Percentiles rank a stretch among this genome's conserved stretches.
phyloP scores from a whole-genome alignment of 2,888 invertebrate genomes.

The Callinectes sapidus region DNA sequence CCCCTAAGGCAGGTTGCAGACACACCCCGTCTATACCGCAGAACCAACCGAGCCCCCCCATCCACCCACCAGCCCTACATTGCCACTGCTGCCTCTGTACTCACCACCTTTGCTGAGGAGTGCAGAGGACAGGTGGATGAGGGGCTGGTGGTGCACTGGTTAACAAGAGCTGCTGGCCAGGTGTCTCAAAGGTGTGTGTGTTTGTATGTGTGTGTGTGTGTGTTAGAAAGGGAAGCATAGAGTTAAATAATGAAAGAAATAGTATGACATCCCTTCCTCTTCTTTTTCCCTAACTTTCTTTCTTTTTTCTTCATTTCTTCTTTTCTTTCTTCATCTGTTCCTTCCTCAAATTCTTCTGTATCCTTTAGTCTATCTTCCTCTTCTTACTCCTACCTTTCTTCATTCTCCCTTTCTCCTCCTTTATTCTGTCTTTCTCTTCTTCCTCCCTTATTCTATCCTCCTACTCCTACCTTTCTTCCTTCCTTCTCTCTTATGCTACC shows the following conservation, averaged over 20 bases:
- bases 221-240: too few relatives aligned
- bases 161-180: slow-evolving; percentile 17
- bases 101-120: slow-evolving; percentile 41
- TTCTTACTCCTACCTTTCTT: too few relatives aligned
- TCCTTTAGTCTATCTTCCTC: not conserved
- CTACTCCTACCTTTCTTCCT: not conserved
- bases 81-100: slow-evolving; percentile 50
- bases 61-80: slow-evolving; percentile 69
- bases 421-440: not conserved
- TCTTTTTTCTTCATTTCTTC: not conserved
- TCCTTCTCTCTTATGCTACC: not conserved
- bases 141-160: slow-evolving; percentile 44
- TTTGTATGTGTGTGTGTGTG: too few relatives aligned
- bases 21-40: slow-evolving; percentile 89
- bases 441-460: not conserved
- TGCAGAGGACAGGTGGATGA: slow-evolving; percentile 47
- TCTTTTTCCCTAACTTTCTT: not conserved
- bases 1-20: slow-evolving; percentile 83
- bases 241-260: not conserved
- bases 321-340: not conserved
- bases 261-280: not conserved
- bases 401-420: not conserved
- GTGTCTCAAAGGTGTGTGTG: not conserved
- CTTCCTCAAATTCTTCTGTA: not conserved
- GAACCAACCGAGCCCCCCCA: slow-evolving; percentile 72